Percentiles rank a stretch among this genome's conserved stretches.
phyloP scores from a whole-genome alignment of 2,888 invertebrate genomes.

The Dascillus cervinus region DNA sequence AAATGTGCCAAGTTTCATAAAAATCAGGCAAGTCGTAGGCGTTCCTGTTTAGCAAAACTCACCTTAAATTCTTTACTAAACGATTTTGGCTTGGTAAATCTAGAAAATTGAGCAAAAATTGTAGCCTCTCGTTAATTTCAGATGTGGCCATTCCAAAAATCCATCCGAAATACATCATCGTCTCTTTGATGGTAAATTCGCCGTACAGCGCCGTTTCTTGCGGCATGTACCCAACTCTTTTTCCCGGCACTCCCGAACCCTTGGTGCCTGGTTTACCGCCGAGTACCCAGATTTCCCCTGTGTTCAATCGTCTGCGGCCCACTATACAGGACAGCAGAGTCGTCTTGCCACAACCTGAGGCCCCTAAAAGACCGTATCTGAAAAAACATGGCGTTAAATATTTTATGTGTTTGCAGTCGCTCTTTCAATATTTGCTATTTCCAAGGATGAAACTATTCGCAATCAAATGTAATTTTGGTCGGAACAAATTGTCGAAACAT shows the following conservation, averaged over 20 bases:
- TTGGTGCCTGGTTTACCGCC: conserved; percentile 83
- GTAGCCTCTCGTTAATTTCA: conserved; percentile 72
- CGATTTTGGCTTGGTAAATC: conserved; percentile 83
- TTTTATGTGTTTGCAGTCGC: too few relatives aligned
- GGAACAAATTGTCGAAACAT: too few relatives aligned
- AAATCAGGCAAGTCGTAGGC: too few relatives aligned
- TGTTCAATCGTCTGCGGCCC: conserved; percentile 74
- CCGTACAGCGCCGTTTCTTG: conserved; percentile 86
- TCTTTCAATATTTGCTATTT: too few relatives aligned
- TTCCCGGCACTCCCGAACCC: conserved; percentile 84
- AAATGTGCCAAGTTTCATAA: too few relatives aligned
- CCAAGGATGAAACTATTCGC: too few relatives aligned
- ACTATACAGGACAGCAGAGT: conserved; percentile 90
- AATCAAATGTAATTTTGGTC: too few relatives aligned
- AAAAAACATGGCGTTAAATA: too few relatives aligned
- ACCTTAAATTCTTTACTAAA: conserved; percentile 64
- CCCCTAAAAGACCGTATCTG: conserved; percentile 89
- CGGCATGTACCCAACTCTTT: conserved; percentile 93
- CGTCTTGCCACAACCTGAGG: conserved; percentile 94
- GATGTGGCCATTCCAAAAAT: conserved; percentile 85
- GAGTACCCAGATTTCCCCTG: conserved; percentile 81
- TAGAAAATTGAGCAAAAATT: conserved; percentile 82
- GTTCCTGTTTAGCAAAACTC: conserved; percentile 3
- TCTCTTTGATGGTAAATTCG: conserved; percentile 89
- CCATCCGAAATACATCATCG: conserved; percentile 95